Base-by-base conservation (phyloP, 2,797 vertebrate species). In the Fistularia tabacaria region DNA sequence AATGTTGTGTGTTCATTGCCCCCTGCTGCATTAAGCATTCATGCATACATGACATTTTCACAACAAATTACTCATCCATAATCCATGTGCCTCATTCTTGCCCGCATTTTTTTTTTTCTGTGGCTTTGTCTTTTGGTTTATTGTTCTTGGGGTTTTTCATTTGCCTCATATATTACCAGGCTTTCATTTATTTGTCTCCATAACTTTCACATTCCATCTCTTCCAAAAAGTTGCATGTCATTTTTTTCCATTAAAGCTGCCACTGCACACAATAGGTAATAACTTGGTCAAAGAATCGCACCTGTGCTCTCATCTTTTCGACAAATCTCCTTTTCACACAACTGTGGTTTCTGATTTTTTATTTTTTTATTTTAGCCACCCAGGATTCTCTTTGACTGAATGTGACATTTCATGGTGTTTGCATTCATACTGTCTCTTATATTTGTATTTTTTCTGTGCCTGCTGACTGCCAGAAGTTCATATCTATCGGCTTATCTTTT, bases 241-340 rank as follows among this genome's bases (percentile, higher is more conserved):
- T 82, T 70, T 77, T 25, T 78, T 80, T 61, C 73, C 74, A 80
- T 83, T 84, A 71, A 64, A 66, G 59, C 66, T 74, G 83, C 76
- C 79, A 57, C 65, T 51, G 49, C 73, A 64, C 68, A 80, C 70
- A 77, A 64, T 73, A 68, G 62, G 72, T 73, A 82, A 85, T 85
- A 74, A 77, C 64, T 64, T 47, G 71, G 71, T 75, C 72, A 69
- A 57, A 72, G 71, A 77, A 71, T 58, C 48, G 42, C 83, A 84
- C 75, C 81, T 85, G 84, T 68, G 78, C 69, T 78, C 80, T 73
- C 40, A 0, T 65, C 52, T 74, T 67, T 70, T 63, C 71, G 61
- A 57, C 65, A 58, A 67, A 75, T 64, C 49, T 44, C 3, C 40
- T 11, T 10, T 41, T 69, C 54, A 14, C 25, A 36, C 10, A 1